Conservation (phyloP, 1,140 invertebrate genomes). For the Arctopsyche grandis region DNA sequence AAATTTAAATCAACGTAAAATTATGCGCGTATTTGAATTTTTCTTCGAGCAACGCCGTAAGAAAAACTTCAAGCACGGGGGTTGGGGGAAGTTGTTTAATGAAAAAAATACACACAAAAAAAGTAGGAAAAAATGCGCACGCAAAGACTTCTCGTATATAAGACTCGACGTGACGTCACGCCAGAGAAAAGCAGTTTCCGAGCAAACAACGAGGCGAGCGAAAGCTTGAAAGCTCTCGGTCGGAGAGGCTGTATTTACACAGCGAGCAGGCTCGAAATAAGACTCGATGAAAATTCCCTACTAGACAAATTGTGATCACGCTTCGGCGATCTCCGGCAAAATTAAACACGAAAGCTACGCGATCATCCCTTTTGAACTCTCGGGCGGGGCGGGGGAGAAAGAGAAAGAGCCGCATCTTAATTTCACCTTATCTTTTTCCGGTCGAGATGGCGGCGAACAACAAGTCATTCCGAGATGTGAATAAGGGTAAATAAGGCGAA, state of each 20-base stretch:
- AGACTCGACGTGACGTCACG: constrained; percentile 23
- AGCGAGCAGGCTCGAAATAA: constrained; percentile 40
- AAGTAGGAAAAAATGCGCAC: no score
- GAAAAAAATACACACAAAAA: no score
- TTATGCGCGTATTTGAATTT: no score
- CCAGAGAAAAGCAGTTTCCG: constrained; percentile 28
- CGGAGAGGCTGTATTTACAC: constrained; percentile 41
- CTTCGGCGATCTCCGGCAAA: constrained; percentile 44
- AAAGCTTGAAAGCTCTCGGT: constrained; percentile 32
- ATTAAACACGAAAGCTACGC: constrained; percentile 47
- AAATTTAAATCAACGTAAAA: no score
- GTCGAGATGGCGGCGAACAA: constrained; percentile 23
- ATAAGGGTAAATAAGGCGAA: constrained; percentile 10
- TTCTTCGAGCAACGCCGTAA: no score
- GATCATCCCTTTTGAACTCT: constrained; percentile 42
- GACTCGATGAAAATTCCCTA: constrained; percentile 51
- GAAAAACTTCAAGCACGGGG: no score
- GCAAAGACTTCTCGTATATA: no score
- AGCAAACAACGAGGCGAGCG: constrained; percentile 36
- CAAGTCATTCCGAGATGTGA: constrained; percentile 14
- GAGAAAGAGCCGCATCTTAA: not conserved
- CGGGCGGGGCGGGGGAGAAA: not conserved
- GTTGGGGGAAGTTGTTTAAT: no score
- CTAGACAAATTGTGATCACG: constrained; percentile 53
- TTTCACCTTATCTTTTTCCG: constrained; percentile 19